A percentile compares a stretch with the other conserved stretches of the same genome.
These are phyloP conservation scores for Phengaris alcon DNA, from an alignment of 2,888 invertebrate genomes.

Conservation along the genomic window DNA sequence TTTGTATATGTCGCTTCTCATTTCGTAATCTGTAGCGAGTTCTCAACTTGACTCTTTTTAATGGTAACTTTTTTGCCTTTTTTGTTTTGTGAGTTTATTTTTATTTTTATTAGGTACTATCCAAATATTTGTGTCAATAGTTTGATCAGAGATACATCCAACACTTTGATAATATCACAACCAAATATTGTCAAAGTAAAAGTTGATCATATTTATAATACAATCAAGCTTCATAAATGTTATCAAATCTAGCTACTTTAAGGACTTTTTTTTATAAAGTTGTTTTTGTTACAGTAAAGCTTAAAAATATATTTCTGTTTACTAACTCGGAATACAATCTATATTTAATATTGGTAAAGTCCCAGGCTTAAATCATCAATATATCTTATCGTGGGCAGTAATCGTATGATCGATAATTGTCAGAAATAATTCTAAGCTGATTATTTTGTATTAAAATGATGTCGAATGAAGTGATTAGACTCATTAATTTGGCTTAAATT, in stretches of 20 bases:
- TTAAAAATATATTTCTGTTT: not conserved
- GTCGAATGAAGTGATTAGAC: constrained; percentile 37
- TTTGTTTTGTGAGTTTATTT: not conserved
- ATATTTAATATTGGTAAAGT: not conserved
- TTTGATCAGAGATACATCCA: too few relatives aligned
- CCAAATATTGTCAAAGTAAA: too few relatives aligned
- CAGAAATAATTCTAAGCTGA: constrained; percentile 54
- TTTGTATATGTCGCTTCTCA: constrained; percentile 63
- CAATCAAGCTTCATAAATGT: too few relatives aligned
- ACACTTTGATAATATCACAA: too few relatives aligned
- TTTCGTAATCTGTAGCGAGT: constrained; percentile 59
- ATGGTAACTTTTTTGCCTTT: constrained; percentile 3
- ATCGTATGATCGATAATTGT: constrained; percentile 52
- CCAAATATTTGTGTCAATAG: too few relatives aligned
- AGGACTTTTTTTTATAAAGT: not conserved
- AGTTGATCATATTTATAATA: too few relatives aligned
- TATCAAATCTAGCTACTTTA: not conserved
- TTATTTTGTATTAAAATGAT: constrained; percentile 53
- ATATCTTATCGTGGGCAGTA: constrained; percentile 38
- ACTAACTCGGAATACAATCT: not conserved
- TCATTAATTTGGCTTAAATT: constrained; percentile 44
- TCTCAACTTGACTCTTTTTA: constrained; percentile 49
- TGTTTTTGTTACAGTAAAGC: not conserved
- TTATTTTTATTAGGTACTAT: not conserved
- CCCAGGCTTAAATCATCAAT: not conserved